Evolutionary conservation across 2,888 invertebrate genomes (phyloP).

Genomic region (Lycaena phlaeas): DNA sequence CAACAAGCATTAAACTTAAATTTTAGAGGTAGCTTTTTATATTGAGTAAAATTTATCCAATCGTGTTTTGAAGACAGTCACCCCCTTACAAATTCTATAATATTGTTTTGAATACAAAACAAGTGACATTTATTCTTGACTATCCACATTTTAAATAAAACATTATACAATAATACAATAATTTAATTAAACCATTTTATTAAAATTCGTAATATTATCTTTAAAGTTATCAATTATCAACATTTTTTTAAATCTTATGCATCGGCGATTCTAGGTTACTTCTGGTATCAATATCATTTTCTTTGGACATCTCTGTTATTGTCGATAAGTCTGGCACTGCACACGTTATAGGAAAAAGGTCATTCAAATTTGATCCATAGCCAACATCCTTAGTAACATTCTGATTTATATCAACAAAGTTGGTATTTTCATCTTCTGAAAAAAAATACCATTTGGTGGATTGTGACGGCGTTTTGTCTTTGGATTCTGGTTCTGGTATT

Average conservation of each 20-base stretch:
- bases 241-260: background rate
- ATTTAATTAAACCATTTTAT: too few species aligned
- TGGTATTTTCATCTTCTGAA: constrained; percentile 48
- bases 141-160: too few species aligned
- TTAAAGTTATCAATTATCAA: background rate
- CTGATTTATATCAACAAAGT: constrained; percentile 21
- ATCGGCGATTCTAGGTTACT: constrained; percentile 26
- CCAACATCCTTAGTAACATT: constrained; percentile 12
- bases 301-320: constrained; percentile 51
- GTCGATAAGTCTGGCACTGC: constrained; percentile 56
- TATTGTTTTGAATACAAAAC: too few species aligned
- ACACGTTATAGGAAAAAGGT: constrained; percentile 48
- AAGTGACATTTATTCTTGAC: too few species aligned
- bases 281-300: constrained; percentile 25
- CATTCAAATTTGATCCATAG: constrained; percentile 38
- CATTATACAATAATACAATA: too few species aligned
- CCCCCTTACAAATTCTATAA: too few species aligned
- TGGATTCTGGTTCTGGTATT: background rate
- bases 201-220: too few species aligned
- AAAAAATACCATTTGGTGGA: constrained; percentile 45
- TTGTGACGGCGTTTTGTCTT: constrained; percentile 6
- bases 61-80: too few species aligned
- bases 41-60: too few species aligned
- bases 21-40: too few species aligned
- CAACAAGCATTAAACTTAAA: too few species aligned